phyloP scores from a whole-genome alignment of 1,140 invertebrate genomes.

The Steinernema feltiae region DNA sequence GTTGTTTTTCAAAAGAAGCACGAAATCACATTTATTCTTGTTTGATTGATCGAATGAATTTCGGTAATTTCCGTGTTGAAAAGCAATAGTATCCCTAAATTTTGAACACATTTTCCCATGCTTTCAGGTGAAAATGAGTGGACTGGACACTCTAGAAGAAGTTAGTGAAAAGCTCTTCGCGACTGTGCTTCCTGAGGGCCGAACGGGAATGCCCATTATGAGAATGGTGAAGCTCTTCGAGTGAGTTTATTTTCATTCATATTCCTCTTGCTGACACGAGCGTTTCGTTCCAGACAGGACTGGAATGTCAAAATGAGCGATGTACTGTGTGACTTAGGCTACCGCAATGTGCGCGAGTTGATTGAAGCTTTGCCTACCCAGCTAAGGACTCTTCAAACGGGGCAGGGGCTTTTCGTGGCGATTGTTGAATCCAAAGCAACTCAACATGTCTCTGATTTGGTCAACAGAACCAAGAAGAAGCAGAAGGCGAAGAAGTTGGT shows the following conservation, averaged over 20 bases:
- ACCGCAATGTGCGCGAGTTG: neutral
- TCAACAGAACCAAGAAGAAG: neutral
- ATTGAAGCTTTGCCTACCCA: neutral
- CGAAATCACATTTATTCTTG: no score
- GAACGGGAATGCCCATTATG: neutral
- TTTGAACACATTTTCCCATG: no score
- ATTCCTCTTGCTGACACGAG: neutral
- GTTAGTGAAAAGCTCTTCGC: neutral
- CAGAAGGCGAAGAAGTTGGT: neutral
- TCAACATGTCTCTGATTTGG: neutral
- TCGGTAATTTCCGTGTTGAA: neutral
- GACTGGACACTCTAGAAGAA: neutral
- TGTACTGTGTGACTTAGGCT: neutral
- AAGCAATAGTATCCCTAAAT: no score
- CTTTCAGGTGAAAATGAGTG: no score
- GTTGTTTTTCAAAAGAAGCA: no score
- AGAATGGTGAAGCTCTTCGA: neutral
- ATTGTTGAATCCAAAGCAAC: neutral
- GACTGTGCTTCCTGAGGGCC: neutral
- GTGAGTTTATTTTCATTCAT: neutral
- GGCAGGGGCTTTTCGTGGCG: neutral
- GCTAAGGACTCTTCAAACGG: neutral
- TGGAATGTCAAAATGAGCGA: neutral
- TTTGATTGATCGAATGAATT: neutral
- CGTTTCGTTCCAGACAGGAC: neutral